Evolutionary conservation across 2,113 vertebrate species (phyloP), one percentile per base, ranked within the genome.

Genomic region (Ctenodactylus gundi): DNA sequence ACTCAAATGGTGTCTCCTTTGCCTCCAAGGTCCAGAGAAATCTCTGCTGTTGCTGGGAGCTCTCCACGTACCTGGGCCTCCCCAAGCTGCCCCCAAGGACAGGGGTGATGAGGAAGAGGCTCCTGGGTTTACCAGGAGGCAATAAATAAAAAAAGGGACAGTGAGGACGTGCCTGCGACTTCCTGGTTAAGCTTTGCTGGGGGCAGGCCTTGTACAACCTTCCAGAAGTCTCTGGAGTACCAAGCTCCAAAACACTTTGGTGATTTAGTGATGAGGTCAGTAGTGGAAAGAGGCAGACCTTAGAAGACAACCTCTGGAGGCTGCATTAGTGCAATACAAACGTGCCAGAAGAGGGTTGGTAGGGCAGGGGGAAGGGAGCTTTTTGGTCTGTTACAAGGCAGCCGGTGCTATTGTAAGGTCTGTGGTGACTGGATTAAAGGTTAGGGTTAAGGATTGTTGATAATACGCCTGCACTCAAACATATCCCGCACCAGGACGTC

Each of bases 71-170:
- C 85, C 90, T 62, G 76, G 75, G n/a, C 29, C 57, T 73, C 64
- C 67, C 60, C 60, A 25, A 62, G 75, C 76, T 62, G 23, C 31
- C 58, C 72, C 46, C 70, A 49, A 36, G 78, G 10, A 0, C 44
- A 36, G 13, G 76, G 72, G 31, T 49, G 20, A 65, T 25, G 34
- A 75, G 76, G 20, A 90, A 70, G 77, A 90, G 53, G 51, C 51
- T 87, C 90, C 58, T 68, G 62, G 85, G 20, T 67, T 94, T 78
- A 88, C 92, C 72, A 65, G 94, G 70, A 93, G 94, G 77, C 92
- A 97, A 97, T 97, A 97, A 97, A 97, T 97, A 97, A 90, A 88
- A 96, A 85, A 65, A 44, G 39, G 72, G 68, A n/a, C n/a, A 49
- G 65, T 81, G 49, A 49, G 80, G 55, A 46, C 20, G 14, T 77